Percentiles rank a stretch among this genome's conserved stretches.
phyloP scores from a whole-genome alignment of 2,888 invertebrate species.

The Cataglyphis altisquamis region DNA sequence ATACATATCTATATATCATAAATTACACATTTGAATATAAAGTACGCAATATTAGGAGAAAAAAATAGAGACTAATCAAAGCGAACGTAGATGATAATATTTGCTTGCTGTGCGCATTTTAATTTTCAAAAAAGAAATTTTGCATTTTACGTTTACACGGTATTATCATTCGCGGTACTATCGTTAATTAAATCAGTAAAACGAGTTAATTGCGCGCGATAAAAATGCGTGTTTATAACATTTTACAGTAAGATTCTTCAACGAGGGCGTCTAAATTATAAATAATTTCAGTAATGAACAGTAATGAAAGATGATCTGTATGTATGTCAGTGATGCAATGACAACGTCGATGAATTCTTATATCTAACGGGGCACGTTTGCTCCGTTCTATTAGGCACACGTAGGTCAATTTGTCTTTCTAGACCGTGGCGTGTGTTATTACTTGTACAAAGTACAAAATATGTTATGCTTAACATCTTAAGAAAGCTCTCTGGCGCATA shows the following conservation, averaged over 20 bases:
- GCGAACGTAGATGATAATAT: too few relatives aligned
- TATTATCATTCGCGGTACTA: background rate
- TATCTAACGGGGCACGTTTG: conserved; percentile 59
- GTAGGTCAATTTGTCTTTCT: conserved; percentile 71
- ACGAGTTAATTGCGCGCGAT: background rate
- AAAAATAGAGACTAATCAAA: background rate
- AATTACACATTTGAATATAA: background rate
- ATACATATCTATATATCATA: background rate
- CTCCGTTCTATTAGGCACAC: conserved; percentile 64
- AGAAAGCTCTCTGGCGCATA: background rate
- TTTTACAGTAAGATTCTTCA: background rate
- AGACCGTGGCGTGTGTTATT: conserved; percentile 60
- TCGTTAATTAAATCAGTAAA: background rate
- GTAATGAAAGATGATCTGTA: conserved; percentile 29
- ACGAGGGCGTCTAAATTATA: conserved; percentile 19
- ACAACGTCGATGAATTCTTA: conserved; percentile 47
- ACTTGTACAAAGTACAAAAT: conserved; percentile 15
- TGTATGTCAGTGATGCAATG: conserved; percentile 45
- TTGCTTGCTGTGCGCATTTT: background rate
- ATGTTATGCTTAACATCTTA: background rate
- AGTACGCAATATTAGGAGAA: background rate
- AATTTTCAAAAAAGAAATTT: background rate
- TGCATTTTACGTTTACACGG: background rate
- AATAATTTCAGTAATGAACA: conserved; percentile 31
- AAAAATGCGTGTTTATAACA: background rate